phyloP scores from a whole-genome alignment of 2,797 vertebrate genomes.

The Graptemys geographica region DNA sequence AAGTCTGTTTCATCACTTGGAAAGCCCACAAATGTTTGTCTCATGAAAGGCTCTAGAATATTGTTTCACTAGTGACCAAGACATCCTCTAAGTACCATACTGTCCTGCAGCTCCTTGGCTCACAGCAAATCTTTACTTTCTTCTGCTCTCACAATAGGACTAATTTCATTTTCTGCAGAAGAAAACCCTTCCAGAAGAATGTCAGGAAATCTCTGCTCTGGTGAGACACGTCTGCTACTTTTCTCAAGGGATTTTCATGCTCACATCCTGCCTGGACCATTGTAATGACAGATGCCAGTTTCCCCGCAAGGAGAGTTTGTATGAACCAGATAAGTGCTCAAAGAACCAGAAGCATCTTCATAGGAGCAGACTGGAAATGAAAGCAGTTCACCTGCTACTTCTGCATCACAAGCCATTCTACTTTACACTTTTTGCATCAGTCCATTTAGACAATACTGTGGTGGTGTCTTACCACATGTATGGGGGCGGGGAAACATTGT shows the following conservation, averaged over 20 bases:
- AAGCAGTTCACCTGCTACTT: conserved; percentile 18
- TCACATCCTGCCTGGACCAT: neutral
- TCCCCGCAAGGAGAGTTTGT: conserved; percentile 17
- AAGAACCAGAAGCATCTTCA: conserved; percentile 14
- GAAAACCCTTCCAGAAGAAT: conserved; percentile 36
- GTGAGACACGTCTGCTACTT: conserved; percentile 25
- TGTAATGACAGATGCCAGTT: neutral
- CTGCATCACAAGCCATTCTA: neutral
- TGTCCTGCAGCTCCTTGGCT: conserved; percentile 3
- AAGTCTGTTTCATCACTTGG: conserved; percentile 4
- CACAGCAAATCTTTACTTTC: conserved; percentile 40
- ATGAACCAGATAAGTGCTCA: neutral
- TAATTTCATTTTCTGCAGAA: conserved; percentile 28
- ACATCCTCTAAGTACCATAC: conserved; percentile 3
- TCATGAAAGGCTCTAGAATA: neutral
- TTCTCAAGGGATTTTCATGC: neutral
- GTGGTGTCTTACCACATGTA: neutral
- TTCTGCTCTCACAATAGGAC: conserved; percentile 37
- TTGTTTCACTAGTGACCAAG: neutral
- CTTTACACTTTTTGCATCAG: neutral
- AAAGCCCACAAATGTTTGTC: conserved; percentile 6
- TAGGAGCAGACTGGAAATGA: neutral
- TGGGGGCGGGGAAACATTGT: neutral
- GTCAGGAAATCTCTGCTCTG: conserved; percentile 48
- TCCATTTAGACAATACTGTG: conserved; percentile 3